Evolutionary conservation across 2,888 invertebrate genomes (phyloP), one percentile per base, ranked within the genome.

Genomic region (Trachelus tabidus): DNA sequence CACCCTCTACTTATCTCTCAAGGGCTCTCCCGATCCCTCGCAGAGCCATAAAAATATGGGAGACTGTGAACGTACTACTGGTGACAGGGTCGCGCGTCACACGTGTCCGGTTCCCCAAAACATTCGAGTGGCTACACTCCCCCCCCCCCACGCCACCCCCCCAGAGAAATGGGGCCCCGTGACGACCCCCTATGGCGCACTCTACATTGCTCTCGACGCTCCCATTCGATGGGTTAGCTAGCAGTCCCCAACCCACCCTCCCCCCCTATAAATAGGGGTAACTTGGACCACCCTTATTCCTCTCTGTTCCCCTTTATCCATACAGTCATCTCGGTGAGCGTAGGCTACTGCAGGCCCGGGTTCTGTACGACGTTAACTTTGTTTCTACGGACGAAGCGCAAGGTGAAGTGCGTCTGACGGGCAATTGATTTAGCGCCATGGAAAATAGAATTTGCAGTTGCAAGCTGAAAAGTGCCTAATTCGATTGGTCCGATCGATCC

Each of bases 351-450:
- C 56, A 6, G 23, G 23, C 9, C 3, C 23, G 56, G 9, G 23
- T 23, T 23, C 9, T 23, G 6, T 23, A 9, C 56, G 23, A 23
- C 80, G 78, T 80, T 81, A 81, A 80, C 79, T 80, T 80, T 81
- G 77, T 81, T 81, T 79, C 80, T 78, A 79, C 74, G 76, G 76
- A 34, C 40, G 69, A 74, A 31, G 77, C 76, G 56, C 56, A 56
- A 56, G 56, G 56, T 23, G 56, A 23, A 56, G 56, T 56, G 56
- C 56, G 56, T 23, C 56, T 56, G 56, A 56, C 23, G 23, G 76
- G 77, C 79, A 81, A 82, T 82, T 78, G 81, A 73, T 76, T 82
- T 82, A 82, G 81, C 81, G 76, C 77, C 81, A 74, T 78, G 69
- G 75, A 80, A 73, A 82, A 82, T 82, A 40, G 76, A 82, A 79